Base-by-base conservation (phyloP, 2,797 vertebrate species). In the Xenopus petersii region DNA sequence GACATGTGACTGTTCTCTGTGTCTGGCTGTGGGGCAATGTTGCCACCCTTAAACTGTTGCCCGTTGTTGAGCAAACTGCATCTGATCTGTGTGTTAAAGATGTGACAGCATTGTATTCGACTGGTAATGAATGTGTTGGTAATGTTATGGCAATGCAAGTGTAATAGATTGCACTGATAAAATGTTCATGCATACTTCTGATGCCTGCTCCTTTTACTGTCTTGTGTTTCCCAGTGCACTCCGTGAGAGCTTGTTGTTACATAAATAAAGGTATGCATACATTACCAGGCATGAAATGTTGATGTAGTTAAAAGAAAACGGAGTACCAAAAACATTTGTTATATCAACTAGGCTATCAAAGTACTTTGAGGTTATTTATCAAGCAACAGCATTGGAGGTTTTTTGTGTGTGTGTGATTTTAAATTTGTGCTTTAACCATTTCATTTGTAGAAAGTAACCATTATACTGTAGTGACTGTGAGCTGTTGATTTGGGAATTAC, bases 1-100 rank as follows among this genome's bases (percentile, higher is more conserved):
- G 82, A 67, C 68, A 81, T 81, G 68, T 83, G 83, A 80, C 81
- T 82, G 62, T 33, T 62, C 42, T 81, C 71, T 82, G 47, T 73
- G 79, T 70, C 75, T 79, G 77, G 56, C 54, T 47, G 54, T 74
- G 70, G 54, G 63, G 56, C 24, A 78, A 55, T 24, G 17, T 64
- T 69, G 76, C 55, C 76, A 69, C 60, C 54, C 61, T 65, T 62
- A 69, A 64, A 46, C 21, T n/a, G 21, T 16, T 64, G n/a, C 60
- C 46, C 64, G 15, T 5, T 59, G 59, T 11, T 26, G 54, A 69
- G 60, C 61, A 13, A 69, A 24, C 66, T 61, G 48, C 69, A 26
- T 60, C 42, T 60, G 17, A 24, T 36, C 51, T 70, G 17, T 58
- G 15, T 42, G 3, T 1, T 10, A 56, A 69, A 13, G 36, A 46